Conservation (phyloP, 1,140 invertebrate genomes). For the Temnothorax nylanderi region DNA sequence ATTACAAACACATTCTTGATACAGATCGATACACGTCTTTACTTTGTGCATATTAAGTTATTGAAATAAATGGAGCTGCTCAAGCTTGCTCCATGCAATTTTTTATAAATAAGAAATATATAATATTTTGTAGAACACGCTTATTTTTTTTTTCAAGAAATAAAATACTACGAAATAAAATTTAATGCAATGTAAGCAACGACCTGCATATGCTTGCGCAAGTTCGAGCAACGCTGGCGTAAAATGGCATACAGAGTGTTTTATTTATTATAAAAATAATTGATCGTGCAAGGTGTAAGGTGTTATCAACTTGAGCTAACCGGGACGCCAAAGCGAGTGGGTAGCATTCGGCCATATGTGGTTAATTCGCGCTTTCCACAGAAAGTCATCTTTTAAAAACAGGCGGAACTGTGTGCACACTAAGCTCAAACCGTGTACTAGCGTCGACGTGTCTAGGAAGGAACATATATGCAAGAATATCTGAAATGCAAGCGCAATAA, state of each 20-base stretch:
- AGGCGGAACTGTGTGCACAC: constrained; percentile 81
- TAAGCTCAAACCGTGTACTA: constrained; percentile 77
- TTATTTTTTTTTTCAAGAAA: not conserved
- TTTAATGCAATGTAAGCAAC: not conserved
- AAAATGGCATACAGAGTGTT: constrained; percentile 50
- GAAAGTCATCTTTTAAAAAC: constrained; percentile 80
- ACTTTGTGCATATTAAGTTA: not conserved
- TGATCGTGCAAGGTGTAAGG: constrained; percentile 67
- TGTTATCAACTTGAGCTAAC: constrained; percentile 78
- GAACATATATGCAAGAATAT: constrained; percentile 82
- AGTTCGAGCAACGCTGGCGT: constrained; percentile 32
- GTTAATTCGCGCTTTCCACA: constrained; percentile 82
- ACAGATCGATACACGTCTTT: too few relatives aligned
- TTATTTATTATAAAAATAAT: constrained; percentile 76
- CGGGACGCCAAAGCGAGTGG: constrained; percentile 80
- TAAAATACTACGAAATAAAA: not conserved
- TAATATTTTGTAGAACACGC: not conserved
- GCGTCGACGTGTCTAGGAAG: constrained; percentile 80
- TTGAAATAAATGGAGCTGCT: not conserved
- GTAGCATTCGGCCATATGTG: constrained; percentile 78
- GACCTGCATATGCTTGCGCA: not conserved
- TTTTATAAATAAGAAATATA: not conserved
- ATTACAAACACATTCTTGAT: too few relatives aligned
- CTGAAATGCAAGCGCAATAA: constrained; percentile 74
- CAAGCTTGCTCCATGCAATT: not conserved